These are phyloP conservation scores for Peromyscus polionotus DNA, from an alignment of 2,113 vertebrate species.

Conservation along the genomic window DNA sequence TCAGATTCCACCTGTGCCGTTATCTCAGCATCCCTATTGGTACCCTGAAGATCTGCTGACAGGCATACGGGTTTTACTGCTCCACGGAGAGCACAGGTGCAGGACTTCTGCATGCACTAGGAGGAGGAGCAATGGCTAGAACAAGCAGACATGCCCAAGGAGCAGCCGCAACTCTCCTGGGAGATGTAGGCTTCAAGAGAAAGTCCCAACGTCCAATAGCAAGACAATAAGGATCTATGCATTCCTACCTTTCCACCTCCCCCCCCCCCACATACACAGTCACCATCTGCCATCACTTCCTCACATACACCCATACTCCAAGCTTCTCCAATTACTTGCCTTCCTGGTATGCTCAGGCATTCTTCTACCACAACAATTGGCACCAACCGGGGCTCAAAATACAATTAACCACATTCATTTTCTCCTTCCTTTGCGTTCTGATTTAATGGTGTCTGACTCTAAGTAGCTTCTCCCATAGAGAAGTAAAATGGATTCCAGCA, in stretches of 20 bases:
- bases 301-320: neutral
- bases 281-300: neutral
- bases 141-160: neutral
- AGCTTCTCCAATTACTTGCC: constrained; percentile 31
- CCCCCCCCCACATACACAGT: neutral
- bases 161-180: neutral
- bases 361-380: constrained; percentile 46
- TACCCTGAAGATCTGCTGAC: constrained; percentile 5
- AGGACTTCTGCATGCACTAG: neutral
- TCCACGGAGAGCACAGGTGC: neutral
- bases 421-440: constrained; percentile 73
- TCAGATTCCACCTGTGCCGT: neutral
- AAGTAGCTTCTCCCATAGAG: constrained; percentile 57
- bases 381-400: constrained; percentile 63
- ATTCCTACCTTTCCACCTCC: neutral
- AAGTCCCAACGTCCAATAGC: neutral
- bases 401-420: constrained; percentile 68
- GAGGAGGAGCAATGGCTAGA: neutral
- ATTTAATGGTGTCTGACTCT: constrained; percentile 71
- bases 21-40: neutral
- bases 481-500: constrained; percentile 41
- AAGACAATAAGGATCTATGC: neutral
- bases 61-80: constrained; percentile 6
- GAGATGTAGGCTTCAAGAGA: neutral
- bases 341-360: constrained; percentile 39